Conservation (phyloP, 2,113 vertebrate species). For the Sebastes schlegelii region DNA sequence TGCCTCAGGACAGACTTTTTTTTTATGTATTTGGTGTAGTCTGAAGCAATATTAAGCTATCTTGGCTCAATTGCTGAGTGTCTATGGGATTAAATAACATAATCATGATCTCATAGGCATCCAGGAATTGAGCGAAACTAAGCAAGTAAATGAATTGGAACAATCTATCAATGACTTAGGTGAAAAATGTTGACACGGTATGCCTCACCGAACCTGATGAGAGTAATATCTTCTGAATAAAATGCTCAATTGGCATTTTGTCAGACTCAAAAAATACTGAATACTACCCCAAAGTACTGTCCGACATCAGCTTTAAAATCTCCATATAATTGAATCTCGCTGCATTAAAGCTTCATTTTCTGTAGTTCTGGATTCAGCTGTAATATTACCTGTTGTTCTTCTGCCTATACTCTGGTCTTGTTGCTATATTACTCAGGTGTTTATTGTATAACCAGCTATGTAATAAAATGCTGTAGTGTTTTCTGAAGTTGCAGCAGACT, state of each 20-base stretch:
- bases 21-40: too few relatives aligned
- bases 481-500: conserved; percentile 1
- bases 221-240: not conserved
- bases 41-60: too few relatives aligned
- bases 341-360: not conserved
- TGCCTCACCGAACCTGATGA: not conserved
- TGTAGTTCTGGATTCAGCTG: not conserved
- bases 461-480: not conserved
- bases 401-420: not conserved
- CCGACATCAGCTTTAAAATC: too few relatives aligned
- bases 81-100: too few relatives aligned
- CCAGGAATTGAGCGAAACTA: too few relatives aligned
- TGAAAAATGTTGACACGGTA: not conserved
- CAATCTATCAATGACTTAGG: not conserved
- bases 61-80: too few relatives aligned
- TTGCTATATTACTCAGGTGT: not conserved
- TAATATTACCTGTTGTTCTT: not conserved
- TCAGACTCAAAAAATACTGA: not conserved
- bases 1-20: too few relatives aligned
- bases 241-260: not conserved
- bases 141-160: not conserved
- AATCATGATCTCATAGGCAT: too few relatives aligned
- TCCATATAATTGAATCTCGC: too few relatives aligned
- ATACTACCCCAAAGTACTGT: not conserved
- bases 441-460: not conserved